Percentiles rank a stretch among this genome's conserved stretches.
These are phyloP conservation scores for Drosophila phalerata DNA, from an alignment of 2,888 invertebrate genomes.

Conservation along the genomic window DNA sequence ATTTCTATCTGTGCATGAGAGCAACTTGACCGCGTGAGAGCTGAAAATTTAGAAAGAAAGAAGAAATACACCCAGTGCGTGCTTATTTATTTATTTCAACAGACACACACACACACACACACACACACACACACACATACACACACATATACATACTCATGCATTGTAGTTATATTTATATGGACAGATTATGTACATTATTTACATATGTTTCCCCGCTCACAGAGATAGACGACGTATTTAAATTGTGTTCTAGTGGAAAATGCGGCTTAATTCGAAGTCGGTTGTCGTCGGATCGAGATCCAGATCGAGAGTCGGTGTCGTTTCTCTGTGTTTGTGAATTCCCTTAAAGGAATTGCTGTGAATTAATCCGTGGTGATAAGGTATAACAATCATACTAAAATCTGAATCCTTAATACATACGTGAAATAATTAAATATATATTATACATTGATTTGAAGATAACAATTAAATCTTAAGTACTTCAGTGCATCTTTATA, in stretches of 20 bases:
- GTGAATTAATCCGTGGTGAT: slow-evolving; percentile 29
- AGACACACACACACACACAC: slow-evolving; percentile 1
- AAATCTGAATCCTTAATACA: slow-evolving; percentile 6
- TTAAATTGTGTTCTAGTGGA: slow-evolving; percentile 69
- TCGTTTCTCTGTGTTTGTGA: slow-evolving; percentile 30
- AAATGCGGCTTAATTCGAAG: slow-evolving; percentile 75
- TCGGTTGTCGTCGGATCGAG: slow-evolving; percentile 73
- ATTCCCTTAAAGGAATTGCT: slow-evolving; percentile 37
- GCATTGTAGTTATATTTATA: slow-evolving; percentile 5
- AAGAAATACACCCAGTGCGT: slow-evolving; percentile 11
- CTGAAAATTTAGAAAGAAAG: slow-evolving; percentile 10
- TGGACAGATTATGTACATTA: slow-evolving; percentile 19
- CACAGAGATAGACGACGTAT: slow-evolving; percentile 48
- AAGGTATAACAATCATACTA: slow-evolving; percentile 49
- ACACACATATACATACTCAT: background rate
- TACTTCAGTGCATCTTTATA: background rate
- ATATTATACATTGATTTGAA: background rate
- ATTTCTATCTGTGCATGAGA: slow-evolving; percentile 46
- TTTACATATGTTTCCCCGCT: slow-evolving; percentile 9
- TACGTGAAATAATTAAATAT: slow-evolving; percentile 15
- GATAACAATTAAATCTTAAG: background rate
- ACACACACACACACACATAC: background rate
- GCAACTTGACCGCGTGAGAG: slow-evolving; percentile 34
- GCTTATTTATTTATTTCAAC: background rate
- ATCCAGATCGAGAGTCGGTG: slow-evolving; percentile 52